Percentiles rank a stretch among this genome's conserved stretches.
Conservation (phyloP, 1,140 invertebrate species). For the Heliconius nattereri region DNA sequence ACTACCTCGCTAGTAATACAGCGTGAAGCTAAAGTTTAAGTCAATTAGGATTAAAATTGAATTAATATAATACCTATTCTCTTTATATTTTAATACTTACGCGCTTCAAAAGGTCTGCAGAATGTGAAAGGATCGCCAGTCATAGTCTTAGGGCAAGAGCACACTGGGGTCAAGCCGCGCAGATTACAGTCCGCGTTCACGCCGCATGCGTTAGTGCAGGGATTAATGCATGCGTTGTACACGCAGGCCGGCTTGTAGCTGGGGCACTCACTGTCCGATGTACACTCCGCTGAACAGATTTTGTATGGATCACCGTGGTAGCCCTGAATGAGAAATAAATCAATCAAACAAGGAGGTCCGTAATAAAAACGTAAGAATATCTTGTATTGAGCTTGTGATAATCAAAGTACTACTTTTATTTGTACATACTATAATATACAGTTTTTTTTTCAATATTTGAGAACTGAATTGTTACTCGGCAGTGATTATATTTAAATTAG, state of each 20-base stretch:
- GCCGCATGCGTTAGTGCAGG: conserved; percentile 90
- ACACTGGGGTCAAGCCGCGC: conserved; percentile 88
- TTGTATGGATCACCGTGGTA: conserved; percentile 88
- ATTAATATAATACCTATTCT: not conserved
- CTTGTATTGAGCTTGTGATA: no score
- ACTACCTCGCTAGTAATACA: no score
- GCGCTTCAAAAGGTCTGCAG: conserved; percentile 89
- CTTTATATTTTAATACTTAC: conserved; percentile 44
- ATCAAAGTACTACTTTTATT: no score
- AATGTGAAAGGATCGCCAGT: conserved; percentile 92
- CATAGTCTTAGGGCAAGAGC: conserved; percentile 92
- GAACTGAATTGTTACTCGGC: no score
- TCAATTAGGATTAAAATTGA: no score
- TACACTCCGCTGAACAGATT: conserved; percentile 89
- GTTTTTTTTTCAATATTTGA: not conserved
- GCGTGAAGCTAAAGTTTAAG: no score
- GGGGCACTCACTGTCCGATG: conserved; percentile 88
- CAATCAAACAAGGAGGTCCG: no score
- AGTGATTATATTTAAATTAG: no score
- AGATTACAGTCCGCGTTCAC: conserved; percentile 90
- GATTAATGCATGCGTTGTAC: conserved; percentile 90
- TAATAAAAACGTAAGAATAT: no score
- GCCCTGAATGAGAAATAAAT: conserved; percentile 73
- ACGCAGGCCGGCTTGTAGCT: conserved; percentile 88
- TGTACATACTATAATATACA: no score